Evolutionary conservation across 2,888 invertebrate species (phyloP).

Genomic region (Nomada ruficornis): DNA sequence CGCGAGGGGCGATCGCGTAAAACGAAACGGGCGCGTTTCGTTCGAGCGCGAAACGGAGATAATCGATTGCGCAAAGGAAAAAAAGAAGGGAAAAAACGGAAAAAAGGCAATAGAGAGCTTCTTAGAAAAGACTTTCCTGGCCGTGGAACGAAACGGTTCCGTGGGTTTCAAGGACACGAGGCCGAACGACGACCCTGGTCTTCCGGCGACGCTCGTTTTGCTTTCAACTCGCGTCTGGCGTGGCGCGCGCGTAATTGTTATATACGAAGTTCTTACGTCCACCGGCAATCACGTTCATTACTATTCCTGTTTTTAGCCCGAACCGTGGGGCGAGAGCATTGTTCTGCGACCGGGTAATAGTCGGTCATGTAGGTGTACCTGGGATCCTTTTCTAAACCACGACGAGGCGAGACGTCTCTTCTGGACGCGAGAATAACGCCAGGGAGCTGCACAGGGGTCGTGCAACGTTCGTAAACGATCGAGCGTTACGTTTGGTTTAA

Average conservation of each 20-base stretch:
- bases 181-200: conserved; percentile 68
- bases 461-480: conserved; percentile 29
- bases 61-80: too few relatives aligned
- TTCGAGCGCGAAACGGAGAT: too few relatives aligned
- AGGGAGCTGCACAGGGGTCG: conserved; percentile 36
- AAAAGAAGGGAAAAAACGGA: too few relatives aligned
- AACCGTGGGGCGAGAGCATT: conserved; percentile 43
- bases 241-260: conserved; percentile 56
- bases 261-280: conserved; percentile 58
- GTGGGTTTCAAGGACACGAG: conserved; percentile 55
- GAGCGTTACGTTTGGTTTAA: conserved; percentile 45
- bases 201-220: conserved; percentile 65
- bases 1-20: too few relatives aligned
- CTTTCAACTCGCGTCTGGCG: conserved; percentile 54
- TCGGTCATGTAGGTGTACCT: conserved; percentile 58
- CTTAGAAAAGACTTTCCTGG: too few relatives aligned
- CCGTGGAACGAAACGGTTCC: conserved; percentile 1
- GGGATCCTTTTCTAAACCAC: not conserved
- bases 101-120: too few relatives aligned
- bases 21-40: too few relatives aligned
- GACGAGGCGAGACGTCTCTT: not conserved
- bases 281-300: conserved; percentile 61
- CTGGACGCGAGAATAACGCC: conserved; percentile 4
- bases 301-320: conserved; percentile 61
- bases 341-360: conserved; percentile 48